These are phyloP conservation scores for Mimachlamys varia DNA, from an alignment of 2,888 invertebrate genomes.

Conservation along the genomic window DNA sequence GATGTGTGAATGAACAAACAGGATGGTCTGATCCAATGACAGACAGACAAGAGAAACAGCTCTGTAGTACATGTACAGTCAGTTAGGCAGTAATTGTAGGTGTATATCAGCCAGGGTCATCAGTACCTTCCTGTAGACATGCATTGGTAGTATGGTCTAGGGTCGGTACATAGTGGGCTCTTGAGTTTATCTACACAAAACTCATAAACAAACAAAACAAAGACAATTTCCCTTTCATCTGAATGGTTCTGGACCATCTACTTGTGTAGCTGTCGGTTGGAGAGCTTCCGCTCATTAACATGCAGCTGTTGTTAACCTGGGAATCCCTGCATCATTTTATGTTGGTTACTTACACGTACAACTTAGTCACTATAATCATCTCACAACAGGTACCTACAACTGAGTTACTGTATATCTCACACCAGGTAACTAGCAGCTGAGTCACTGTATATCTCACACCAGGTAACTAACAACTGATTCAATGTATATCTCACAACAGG, in stretches of 20 bases:
- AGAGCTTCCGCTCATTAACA: background rate
- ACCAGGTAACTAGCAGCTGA: too few relatives aligned
- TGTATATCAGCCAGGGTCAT: background rate
- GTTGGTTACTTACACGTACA: too few relatives aligned
- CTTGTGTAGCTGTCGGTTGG: conserved; percentile 7
- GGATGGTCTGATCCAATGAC: too few relatives aligned
- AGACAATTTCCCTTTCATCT: conserved; percentile 2
- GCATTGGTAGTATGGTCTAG: background rate
- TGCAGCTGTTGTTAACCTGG: conserved; percentile 1
- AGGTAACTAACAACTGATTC: too few relatives aligned
- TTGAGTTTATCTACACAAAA: background rate
- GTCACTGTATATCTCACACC: too few relatives aligned
- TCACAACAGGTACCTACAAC: background rate
- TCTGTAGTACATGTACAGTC: background rate
- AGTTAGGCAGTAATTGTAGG: background rate
- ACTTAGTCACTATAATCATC: too few relatives aligned
- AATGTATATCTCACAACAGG: too few relatives aligned
- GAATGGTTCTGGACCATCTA: background rate
- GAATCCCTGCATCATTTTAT: background rate
- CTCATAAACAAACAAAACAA: conserved; percentile 29
- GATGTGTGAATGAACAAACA: background rate
- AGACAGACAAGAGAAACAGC: too few relatives aligned
- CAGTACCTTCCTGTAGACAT: background rate
- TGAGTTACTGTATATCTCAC: too few relatives aligned
- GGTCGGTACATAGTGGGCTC: background rate